These are phyloP conservation scores for Eidolon helvum DNA, from an alignment of 2,113 vertebrate genomes.

Conservation along the genomic window DNA sequence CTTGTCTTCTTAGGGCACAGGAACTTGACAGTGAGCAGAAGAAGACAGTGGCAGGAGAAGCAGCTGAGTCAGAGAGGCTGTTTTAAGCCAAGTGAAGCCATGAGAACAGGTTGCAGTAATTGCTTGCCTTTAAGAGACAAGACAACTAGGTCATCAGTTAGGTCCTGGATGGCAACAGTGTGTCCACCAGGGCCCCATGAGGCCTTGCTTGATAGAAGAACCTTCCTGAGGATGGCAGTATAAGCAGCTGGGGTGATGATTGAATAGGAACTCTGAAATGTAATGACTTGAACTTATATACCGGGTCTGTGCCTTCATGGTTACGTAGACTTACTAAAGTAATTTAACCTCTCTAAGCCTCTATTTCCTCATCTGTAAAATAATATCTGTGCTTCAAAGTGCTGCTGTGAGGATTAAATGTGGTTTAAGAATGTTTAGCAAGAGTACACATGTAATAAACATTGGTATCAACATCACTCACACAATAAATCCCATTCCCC, in stretches of 20 bases:
- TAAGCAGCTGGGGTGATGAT: not conserved
- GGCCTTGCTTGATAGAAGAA: not conserved
- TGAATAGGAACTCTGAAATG: not conserved
- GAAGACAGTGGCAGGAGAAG: not conserved
- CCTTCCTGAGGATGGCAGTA: not conserved
- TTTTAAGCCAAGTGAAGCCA: not conserved
- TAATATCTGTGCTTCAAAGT: not conserved
- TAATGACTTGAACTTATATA: not conserved
- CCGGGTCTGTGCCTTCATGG: not conserved
- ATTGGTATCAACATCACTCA: not conserved
- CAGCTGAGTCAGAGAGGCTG: not conserved
- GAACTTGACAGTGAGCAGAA: not conserved
- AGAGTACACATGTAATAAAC: not conserved
- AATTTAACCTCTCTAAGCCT: not conserved
- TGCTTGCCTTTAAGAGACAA: not conserved
- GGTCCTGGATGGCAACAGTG: not conserved
- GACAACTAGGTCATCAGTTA: not conserved
- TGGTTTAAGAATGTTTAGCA: not conserved
- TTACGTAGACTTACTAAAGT: not conserved
- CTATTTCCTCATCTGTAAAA: not conserved
- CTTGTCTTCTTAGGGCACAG: not conserved
- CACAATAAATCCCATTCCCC: not conserved
- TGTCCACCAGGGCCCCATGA: not conserved
- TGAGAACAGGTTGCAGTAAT: not conserved
- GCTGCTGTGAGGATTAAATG: not conserved